Evolutionary conservation across 2,888 invertebrate genomes (phyloP).

Genomic region (Ophion costatus): DNA sequence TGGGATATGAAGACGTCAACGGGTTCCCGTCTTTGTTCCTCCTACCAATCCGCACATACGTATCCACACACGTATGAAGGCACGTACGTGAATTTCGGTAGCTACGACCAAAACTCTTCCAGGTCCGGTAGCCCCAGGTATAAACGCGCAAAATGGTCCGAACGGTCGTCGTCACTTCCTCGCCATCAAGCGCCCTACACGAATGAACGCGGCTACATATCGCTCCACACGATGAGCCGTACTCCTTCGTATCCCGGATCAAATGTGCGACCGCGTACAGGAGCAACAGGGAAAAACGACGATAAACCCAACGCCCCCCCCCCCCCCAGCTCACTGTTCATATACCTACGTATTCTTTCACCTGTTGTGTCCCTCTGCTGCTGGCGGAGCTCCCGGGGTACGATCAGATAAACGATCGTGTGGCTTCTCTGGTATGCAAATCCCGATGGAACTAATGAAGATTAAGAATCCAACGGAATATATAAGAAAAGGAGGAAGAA

Average conservation of each 20-base stretch:
- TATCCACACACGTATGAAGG: neutral
- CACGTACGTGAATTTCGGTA: constrained; percentile 1
- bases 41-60: constrained; percentile 20
- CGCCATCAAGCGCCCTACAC: constrained; percentile 20
- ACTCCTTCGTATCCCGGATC: constrained; percentile 27
- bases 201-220: constrained; percentile 20
- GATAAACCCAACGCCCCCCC: constrained; percentile 10
- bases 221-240: neutral
- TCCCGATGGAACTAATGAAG: constrained; percentile 82
- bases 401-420: constrained; percentile 80
- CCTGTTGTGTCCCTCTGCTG: constrained; percentile 71
- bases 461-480: constrained; percentile 74
- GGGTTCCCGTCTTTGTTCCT: constrained; percentile 45
- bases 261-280: constrained; percentile 29
- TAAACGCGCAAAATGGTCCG: constrained; percentile 45
- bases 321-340: neutral
- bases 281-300: constrained; percentile 32
- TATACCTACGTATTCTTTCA: constrained; percentile 71
- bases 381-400: constrained; percentile 60
- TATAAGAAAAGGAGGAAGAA: constrained; percentile 8
- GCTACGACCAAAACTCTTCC: constrained; percentile 6
- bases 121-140: constrained; percentile 47
- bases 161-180: constrained; percentile 42
- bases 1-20: constrained; percentile 58
- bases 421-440: constrained; percentile 80